phyloP scores from a whole-genome alignment of 2,113 vertebrate genomes.

The Brienomyrus brachyistius region DNA sequence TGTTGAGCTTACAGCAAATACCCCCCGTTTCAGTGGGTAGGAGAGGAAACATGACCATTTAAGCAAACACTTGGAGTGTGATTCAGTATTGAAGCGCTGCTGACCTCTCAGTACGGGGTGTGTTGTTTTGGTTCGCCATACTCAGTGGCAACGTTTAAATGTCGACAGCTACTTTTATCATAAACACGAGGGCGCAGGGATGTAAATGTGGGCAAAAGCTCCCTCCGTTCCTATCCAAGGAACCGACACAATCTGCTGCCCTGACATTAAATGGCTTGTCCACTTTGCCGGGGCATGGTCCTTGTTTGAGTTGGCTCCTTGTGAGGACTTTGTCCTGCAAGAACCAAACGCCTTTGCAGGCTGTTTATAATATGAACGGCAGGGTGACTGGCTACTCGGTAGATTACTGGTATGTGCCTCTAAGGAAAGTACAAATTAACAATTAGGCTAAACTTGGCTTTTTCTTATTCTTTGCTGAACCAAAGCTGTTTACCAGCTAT shows the following conservation, averaged over 20 bases:
- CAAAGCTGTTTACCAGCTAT: not conserved
- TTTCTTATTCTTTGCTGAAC: not conserved
- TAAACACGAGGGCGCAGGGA: not conserved
- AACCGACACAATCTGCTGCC: constrained; percentile 67
- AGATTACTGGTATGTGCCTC: constrained; percentile 48
- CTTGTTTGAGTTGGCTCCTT: constrained; percentile 68
- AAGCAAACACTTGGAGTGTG: not conserved
- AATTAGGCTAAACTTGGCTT: not conserved
- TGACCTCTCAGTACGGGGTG: not conserved
- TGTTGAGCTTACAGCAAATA: not conserved
- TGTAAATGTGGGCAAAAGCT: not conserved
- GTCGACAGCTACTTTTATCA: not conserved
- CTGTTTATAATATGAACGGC: constrained; percentile 70
- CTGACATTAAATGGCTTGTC: constrained; percentile 59
- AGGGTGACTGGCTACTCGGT: constrained; percentile 67
- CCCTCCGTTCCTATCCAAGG: constrained; percentile 44
- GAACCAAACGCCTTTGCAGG: constrained; percentile 66
- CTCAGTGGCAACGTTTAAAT: not conserved
- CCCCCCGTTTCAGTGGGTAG: not conserved
- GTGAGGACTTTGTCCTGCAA: constrained; percentile 51
- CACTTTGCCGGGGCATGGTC: constrained; percentile 48
- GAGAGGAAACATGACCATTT: not conserved
- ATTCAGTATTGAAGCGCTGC: not conserved
- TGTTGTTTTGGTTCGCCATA: not conserved
- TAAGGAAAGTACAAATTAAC: constrained; percentile 35